phyloP scores from a whole-genome alignment of 2,113 vertebrate genomes.

The Eonycteris spelaea region DNA sequence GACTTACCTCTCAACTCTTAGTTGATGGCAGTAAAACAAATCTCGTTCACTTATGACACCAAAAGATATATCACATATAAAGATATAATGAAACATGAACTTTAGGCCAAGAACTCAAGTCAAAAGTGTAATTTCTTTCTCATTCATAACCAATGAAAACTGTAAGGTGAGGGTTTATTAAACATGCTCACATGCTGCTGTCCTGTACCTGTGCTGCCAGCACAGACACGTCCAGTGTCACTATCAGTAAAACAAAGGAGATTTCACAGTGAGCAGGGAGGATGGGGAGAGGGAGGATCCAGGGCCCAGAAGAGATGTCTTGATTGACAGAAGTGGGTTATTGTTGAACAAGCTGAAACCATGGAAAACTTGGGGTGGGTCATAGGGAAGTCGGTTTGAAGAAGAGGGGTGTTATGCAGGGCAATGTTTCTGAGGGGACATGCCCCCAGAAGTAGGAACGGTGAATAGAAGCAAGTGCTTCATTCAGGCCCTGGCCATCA shows the following conservation, averaged over 20 bases:
- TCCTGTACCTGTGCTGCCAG: neutral
- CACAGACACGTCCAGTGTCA: neutral
- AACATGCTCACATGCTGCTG: neutral
- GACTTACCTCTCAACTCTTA: neutral
- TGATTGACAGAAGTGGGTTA: neutral
- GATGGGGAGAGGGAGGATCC: neutral
- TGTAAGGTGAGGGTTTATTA: neutral
- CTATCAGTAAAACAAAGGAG: neutral
- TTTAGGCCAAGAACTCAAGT: neutral
- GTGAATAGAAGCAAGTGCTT: neutral
- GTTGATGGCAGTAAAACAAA: neutral
- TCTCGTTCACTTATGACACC: neutral
- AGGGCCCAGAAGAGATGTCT: neutral
- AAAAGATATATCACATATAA: neutral
- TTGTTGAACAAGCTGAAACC: neutral
- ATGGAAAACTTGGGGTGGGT: neutral
- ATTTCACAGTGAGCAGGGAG: neutral
- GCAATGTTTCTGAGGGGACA: neutral
- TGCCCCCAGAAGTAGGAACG: neutral
- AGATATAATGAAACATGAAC: neutral
- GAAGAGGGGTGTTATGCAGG: neutral
- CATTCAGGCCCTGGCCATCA: neutral
- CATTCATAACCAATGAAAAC: neutral
- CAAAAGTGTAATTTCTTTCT: neutral
- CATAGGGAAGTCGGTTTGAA: neutral